phyloP scores from a whole-genome alignment of 2,888 invertebrate species.

The Agrilus biguttatus region DNA sequence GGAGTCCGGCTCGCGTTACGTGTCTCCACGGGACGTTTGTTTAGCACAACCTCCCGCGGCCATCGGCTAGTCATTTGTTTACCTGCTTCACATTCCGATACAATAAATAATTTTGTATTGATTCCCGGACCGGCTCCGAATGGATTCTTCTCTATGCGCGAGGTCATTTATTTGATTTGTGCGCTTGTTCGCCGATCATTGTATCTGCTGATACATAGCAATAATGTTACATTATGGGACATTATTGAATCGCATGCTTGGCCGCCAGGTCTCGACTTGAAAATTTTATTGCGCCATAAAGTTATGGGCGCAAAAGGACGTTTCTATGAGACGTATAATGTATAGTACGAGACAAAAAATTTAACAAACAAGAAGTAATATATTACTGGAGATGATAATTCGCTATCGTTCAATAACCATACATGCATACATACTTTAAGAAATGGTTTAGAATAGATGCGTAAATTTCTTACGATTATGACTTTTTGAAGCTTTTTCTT shows the following conservation, averaged over 20 bases:
- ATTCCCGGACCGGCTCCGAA: slow-evolving; percentile 18
- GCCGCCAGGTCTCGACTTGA: slow-evolving; percentile 1
- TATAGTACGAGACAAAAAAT: too few relatives aligned
- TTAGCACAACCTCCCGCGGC: slow-evolving; percentile 23
- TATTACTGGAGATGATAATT: too few relatives aligned
- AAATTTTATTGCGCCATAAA: slow-evolving; percentile 11
- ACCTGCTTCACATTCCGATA: slow-evolving; percentile 25
- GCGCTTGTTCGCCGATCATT: slow-evolving; percentile 22
- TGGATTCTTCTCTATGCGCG: slow-evolving; percentile 17
- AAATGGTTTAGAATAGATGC: too few relatives aligned
- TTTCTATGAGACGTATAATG: slow-evolving; percentile 2
- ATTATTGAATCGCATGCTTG: slow-evolving; percentile 20
- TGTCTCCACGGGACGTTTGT: slow-evolving; percentile 22
- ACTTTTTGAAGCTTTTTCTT: too few relatives aligned
- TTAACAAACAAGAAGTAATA: too few relatives aligned
- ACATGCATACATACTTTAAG: too few relatives aligned
- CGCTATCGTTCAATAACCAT: too few relatives aligned
- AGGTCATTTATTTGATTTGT: slow-evolving; percentile 27
- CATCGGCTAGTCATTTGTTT: slow-evolving; percentile 25
- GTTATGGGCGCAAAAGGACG: slow-evolving; percentile 6
- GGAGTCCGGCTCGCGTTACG: slow-evolving; percentile 12
- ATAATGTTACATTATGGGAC: slow-evolving; percentile 24
- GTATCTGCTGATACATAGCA: slow-evolving; percentile 21
- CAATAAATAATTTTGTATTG: slow-evolving; percentile 28
- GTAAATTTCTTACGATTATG: too few relatives aligned